Evolutionary conservation across 2,113 vertebrate species (phyloP), one percentile per base, ranked within the genome.

Genomic region (Elephas maximus): DNA sequence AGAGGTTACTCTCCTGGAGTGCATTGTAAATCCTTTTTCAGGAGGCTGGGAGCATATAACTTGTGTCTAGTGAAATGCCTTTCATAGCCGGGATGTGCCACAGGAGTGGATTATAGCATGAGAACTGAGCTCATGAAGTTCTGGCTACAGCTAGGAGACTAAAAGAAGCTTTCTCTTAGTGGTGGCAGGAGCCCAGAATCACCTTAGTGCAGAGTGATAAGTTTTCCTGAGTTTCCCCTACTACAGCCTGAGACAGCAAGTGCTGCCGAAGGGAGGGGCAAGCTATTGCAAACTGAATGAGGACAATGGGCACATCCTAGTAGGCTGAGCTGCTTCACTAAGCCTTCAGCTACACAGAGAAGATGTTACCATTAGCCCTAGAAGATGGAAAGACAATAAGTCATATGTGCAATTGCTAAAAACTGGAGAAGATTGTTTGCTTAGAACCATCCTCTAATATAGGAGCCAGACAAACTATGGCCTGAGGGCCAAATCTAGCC

Each of bases 301-400:
- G 33, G 65, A 37, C 60, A 57, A 15, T 0, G 11, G 20, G 26
- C 17, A 30, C 26, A 33, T 41, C 63, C 48, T 14, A 60, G 76
- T 5, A 60, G 51, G 37, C 30, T 0, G 0, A n/a, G 23, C 0
- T 2, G 5, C n/a, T 37, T 41, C n/a, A 0, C 45, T 74, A 6
- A 14, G 41, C 21, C 81, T 37, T 71, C 6, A 65, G 51, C 15
- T 11, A 1, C 30, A 21, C 37, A 30, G 24, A 45, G 37, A 23
- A 2, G n/a, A 17, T 1, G 12, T 65, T 28, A 7, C 33, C 53
- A 20, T 12, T 14, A 17, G 24, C 41, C 23, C 67, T 26, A 21
- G 53, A 71, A 67, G 28, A 41, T 0, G 14, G 63, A 45, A 37
- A 86, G 37, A 21, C 53, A 62, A 67, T 15, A 1, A 28, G 26